These are phyloP conservation scores for Scophthalmus maximus DNA, from an alignment of 2,113 vertebrate genomes.

Conservation along the genomic window DNA sequence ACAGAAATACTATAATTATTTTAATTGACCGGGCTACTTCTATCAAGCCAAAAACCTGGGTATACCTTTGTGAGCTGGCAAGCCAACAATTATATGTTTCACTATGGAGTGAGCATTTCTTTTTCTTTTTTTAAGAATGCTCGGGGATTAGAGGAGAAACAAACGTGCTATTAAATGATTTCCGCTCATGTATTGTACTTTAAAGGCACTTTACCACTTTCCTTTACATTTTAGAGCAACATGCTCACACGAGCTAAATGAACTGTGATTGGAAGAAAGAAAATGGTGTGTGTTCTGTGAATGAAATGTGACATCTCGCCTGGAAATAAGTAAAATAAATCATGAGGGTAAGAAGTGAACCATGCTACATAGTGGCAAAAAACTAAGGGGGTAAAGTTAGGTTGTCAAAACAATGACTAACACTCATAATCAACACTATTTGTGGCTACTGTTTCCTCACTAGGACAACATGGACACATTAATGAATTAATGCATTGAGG, in stretches of 20 bases:
- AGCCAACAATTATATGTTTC: conserved; percentile 71
- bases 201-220: conserved; percentile 48
- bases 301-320: neutral
- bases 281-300: neutral
- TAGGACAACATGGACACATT: neutral
- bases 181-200: conserved; percentile 65
- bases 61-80: conserved; percentile 64
- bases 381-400: too few relatives aligned
- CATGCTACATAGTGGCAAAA: too few relatives aligned
- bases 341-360: too few relatives aligned
- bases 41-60: conserved; percentile 69
- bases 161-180: conserved; percentile 81
- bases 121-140: conserved; percentile 68
- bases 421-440: neutral
- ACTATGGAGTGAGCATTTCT: conserved; percentile 63
- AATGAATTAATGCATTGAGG: neutral
- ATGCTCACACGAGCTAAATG: conserved; percentile 7
- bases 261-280: neutral
- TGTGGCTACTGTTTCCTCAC: neutral
- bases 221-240: conserved; percentile 40
- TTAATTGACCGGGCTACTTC: conserved; percentile 74
- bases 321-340: neutral
- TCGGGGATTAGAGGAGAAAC: conserved; percentile 74
- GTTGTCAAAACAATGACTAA: too few relatives aligned
- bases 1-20: conserved; percentile 79